Base-by-base conservation (phyloP, 2,888 invertebrate species). In the Dorcus parallelipipedus region DNA sequence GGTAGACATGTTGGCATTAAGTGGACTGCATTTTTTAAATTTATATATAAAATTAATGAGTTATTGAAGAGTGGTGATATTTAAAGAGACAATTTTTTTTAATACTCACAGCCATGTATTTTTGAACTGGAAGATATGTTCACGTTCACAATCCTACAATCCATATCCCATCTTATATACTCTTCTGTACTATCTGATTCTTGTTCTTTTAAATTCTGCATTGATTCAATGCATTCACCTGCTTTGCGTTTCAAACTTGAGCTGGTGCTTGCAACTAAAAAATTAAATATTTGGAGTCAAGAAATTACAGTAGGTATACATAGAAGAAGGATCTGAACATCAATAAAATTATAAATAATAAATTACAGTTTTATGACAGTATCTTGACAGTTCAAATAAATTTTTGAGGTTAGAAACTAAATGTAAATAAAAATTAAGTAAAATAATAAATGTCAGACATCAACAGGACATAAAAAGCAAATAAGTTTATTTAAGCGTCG, bases 1-100 rank as follows among this genome's bases (percentile, higher is more conserved):
- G 42, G 40, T 40, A 38, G 39, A 60, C 73, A 73, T 23, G 75
- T 75, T 40, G 75, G 71, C 70, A 74, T 71, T 53, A 75, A 67
- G 64, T 76, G 75, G 71, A 68, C 65, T 67, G 56, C 49, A 61
- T 52, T 3, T 9, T 14, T 8, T 3, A 10, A 2, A 10, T 20
- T 9, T 9, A 1, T 9, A 3, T 20, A 14, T 14, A 14, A 14
- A 14, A 14, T 14, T 14, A 14, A 14, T 14, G 14, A 14, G 14
- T 14, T 14, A 14, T 14, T 40, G n/a, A 14, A 33, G 9, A 20
- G 8, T 53, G 7, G 9, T 10, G 48, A 38, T 55, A 41, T 47
- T 9, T 38, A 42, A 26, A 17, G 3, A 10, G 6, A 40, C 14
- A 38, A 40, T 50, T 38, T 45, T 40, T 6, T 17, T 26, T 20